Conservation (phyloP, 2,888 invertebrate genomes). For the Temnothorax unifasciatus region DNA sequence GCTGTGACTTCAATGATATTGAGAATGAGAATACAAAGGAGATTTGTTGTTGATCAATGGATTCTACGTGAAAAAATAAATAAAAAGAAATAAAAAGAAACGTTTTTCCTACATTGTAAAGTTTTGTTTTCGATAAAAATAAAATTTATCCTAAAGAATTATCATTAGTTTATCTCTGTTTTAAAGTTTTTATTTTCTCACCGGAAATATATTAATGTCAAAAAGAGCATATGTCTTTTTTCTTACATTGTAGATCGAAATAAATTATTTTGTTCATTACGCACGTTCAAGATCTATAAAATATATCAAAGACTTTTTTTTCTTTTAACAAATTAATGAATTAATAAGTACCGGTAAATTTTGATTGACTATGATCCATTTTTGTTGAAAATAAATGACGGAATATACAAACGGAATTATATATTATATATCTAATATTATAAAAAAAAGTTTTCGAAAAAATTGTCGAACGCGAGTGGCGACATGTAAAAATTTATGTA, state of each 20-base stretch:
- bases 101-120: not conserved
- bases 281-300: not conserved
- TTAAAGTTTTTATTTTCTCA: not conserved
- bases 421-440: not conserved
- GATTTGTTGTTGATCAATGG: not conserved
- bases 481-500: not conserved
- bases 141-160: not conserved
- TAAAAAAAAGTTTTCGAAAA: not conserved
- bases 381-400: not conserved
- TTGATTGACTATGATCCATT: not conserved
- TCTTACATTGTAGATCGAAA: not conserved
- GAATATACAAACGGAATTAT: not conserved
- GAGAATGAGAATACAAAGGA: not conserved
- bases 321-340: not conserved
- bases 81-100: not conserved
- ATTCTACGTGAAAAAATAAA: not conserved
- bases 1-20: not conserved
- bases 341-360: not conserved
- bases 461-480: not conserved
- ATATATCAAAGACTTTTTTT: not conserved
- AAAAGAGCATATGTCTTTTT: not conserved
- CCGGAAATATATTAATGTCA: not conserved
- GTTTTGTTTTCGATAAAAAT: not conserved
- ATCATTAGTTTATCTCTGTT: not conserved
- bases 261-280: not conserved